Conservation (phyloP, 1,140 invertebrate genomes). For the Ceratosolen fusciceps region DNA sequence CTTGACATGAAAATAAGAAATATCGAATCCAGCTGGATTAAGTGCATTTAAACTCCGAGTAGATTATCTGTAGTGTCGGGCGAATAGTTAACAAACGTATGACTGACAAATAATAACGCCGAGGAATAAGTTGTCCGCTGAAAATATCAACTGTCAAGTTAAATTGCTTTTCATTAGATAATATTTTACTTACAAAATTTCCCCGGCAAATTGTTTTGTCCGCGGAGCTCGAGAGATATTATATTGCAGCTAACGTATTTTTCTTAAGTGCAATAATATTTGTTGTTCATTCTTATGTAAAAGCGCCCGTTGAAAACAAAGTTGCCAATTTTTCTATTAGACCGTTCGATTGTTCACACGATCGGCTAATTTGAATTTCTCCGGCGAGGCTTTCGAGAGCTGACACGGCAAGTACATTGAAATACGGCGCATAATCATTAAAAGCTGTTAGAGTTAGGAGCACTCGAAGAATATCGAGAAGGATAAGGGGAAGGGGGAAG, state of each 20-base stretch:
- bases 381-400: background rate
- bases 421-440: background rate
- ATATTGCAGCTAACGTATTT: background rate
- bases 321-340: background rate
- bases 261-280: background rate
- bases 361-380: background rate
- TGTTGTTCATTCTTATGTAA: background rate
- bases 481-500: background rate
- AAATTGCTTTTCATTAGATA: background rate
- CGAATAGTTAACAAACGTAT: background rate
- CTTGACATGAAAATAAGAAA: too few species aligned
- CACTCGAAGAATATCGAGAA: background rate
- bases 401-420: background rate
- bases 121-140: background rate
- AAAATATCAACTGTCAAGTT: background rate
- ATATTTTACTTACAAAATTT: constrained; percentile 1
- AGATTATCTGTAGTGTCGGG: background rate
- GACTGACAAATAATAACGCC: background rate
- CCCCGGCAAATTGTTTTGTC: background rate
- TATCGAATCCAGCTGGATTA: background rate
- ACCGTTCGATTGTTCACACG: background rate
- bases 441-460: background rate
- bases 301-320: background rate
- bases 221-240: background rate
- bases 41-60: background rate